Percentiles rank a stretch among this genome's conserved stretches.
Conservation (phyloP, 2,797 vertebrate genomes). For the Phoxinus dragarum region DNA sequence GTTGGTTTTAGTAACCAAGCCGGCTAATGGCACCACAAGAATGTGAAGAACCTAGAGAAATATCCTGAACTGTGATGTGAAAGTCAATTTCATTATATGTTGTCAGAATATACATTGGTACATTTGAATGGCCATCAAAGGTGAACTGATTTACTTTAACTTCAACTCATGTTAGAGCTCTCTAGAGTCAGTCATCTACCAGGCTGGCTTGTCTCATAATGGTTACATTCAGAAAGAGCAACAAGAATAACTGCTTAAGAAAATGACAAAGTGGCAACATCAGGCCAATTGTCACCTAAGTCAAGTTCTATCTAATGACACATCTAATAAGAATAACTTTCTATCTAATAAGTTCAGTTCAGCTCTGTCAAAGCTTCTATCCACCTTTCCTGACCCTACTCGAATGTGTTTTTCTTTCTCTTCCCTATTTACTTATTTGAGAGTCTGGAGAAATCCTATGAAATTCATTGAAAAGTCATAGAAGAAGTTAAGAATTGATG, state of each 20-base stretch:
- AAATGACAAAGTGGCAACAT: slow-evolving; percentile 19
- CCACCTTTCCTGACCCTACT: neutral
- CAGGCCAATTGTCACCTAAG: slow-evolving; percentile 16
- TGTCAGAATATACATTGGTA: neutral
- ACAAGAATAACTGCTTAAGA: slow-evolving; percentile 16
- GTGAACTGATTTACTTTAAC: neutral
- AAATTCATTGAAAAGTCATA: neutral
- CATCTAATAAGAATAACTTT: no score
- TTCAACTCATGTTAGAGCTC: neutral
- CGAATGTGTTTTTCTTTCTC: neutral
- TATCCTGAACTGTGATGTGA: neutral
- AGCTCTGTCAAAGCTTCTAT: neutral
- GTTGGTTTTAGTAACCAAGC: neutral
- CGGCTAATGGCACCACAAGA: neutral
- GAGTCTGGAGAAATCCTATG: neutral
- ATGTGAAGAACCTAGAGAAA: neutral
- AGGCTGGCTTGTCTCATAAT: neutral
- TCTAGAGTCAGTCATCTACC: neutral
- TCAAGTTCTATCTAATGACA: slow-evolving; percentile 20
- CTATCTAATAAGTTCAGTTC: neutral
- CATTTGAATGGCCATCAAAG: neutral
- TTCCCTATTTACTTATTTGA: neutral
- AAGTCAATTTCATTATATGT: neutral
- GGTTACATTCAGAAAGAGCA: slow-evolving; percentile 10
- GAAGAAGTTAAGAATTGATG: neutral